Evolutionary conservation across 2,888 invertebrate genomes (phyloP), one percentile per base, ranked within the genome.

Genomic region (Agonopterix heracliana): DNA sequence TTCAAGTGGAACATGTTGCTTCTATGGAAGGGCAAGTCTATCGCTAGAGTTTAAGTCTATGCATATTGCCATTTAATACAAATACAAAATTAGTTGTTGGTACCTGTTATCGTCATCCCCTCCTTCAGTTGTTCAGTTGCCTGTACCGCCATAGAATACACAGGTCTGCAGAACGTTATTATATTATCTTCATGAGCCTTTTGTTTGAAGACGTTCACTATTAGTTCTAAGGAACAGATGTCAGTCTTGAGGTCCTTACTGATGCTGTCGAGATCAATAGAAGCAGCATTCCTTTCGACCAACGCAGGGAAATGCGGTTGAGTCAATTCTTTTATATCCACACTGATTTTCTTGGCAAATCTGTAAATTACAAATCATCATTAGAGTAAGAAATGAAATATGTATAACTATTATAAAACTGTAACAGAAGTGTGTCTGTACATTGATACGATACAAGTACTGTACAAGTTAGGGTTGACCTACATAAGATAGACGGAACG

Each of bases 111-210:
- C 9, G 89, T 72, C 54, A 89, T 90, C 0, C 93, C 93, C 34
- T 85, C 72, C 40, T 72, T 81, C 3, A 97, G 72, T 64, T 95
- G 93, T 0, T 92, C 89, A 2, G 94, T 90, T 43, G 90, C 90
- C 9, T 90, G 92, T n/a, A 96, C 80, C 11, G 92, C 91, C 54
- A 93, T 89, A 49, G 93, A 93, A 69, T 97, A 97, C 8, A 97
- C 83, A 0, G 96, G 96, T 55, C 91, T 79, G 52, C 81, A 80
- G 66, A 92, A 93, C 9, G 90, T 90, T 52, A 96, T 91, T 4
- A 84, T 69, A 56, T 95, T 91, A 74, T 97, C 97, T 68, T 94
- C 93, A 54, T 93, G 90, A 3, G 91, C 82, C 13, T 92, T 91
- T 72, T 92, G 92, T 44, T 90, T 90, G 49, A 97, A 89, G 0